phyloP scores from a whole-genome alignment of 2,888 invertebrate genomes.

The Seira ritae region DNA sequence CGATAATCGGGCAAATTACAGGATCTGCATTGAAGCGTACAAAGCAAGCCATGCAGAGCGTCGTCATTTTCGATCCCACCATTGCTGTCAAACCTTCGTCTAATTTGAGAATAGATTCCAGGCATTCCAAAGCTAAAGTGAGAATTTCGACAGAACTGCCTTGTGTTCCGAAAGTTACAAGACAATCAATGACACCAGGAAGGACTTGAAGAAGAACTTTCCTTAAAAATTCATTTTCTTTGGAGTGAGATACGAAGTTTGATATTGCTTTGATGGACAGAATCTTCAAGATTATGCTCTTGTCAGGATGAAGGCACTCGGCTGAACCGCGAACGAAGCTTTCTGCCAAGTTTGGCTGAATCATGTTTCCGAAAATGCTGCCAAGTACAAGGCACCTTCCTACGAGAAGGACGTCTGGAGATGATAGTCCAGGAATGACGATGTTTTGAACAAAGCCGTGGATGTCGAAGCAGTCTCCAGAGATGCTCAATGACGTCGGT shows the following conservation, averaged over 20 bases:
- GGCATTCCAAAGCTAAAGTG: conserved; percentile 66
- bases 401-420: conserved; percentile 69
- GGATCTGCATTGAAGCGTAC: conserved; percentile 82
- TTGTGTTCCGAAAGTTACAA: conserved; percentile 70
- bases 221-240: conserved; percentile 65
- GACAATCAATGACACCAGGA: conserved; percentile 67
- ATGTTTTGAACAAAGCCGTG: conserved; percentile 73
- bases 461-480: conserved; percentile 68
- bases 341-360: conserved; percentile 69
- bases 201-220: conserved; percentile 69
- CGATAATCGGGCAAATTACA: conserved; percentile 80
- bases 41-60: conserved; percentile 82
- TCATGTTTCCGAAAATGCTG: conserved; percentile 71
- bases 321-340: conserved; percentile 70
- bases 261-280: conserved; percentile 71
- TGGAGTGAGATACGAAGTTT: conserved; percentile 66
- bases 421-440: conserved; percentile 71
- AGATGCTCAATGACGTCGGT: conserved; percentile 38
- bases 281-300: conserved; percentile 69
- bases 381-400: conserved; percentile 73
- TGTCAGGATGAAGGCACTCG: conserved; percentile 69
- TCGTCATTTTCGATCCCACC: conserved; percentile 81
- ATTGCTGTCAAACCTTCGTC: conserved; percentile 81
- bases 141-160: conserved; percentile 69
- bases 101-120: conserved; percentile 76